Base-by-base conservation (phyloP, 2,888 invertebrate species). In the Sialis fuliginosa region DNA sequence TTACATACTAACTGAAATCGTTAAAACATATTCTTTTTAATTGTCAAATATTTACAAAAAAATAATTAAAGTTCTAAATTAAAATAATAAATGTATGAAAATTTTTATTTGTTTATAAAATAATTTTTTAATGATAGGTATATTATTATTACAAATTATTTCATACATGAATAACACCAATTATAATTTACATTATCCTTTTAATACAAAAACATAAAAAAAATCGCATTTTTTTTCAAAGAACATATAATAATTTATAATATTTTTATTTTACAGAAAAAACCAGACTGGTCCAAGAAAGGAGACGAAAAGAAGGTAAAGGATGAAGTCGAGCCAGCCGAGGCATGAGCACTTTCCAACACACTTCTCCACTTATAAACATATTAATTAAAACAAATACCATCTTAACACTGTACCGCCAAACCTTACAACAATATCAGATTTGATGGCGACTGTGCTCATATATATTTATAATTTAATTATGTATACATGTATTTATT, bases 281-380 rank as follows among this genome's bases (percentile, higher is more conserved):
- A 90, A 71, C 88, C 89, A 61, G 90, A 90, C 74, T 90, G 89
- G 89, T 88, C 89, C 67, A 90, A 90, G 79, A 87, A 87, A 66
- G 85, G 84, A 63, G 87, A 88, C 61, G 78, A 80, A 69, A 75
- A 77, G 73, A 86, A 87, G 81, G 79, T 77, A 73, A 83, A 83
- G 75, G 85, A 82, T 73, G 87, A 82, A 69, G 81, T 80, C 69
- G 79, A 77, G 68, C 77, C 76, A 66, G 79, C 79, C 68, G 86
- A 87, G 73, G 86, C 85, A 80, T 86, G 81, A 84, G 7, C 8
- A 37, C 12, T 5, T 37, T 37, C 12, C 12, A 37, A 37, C 12
- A 8, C 12, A 37, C 7, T 10, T 12, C 37, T 10, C 37, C 37
- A 37, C n/a, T 8, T 7, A 1, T 37, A n/a, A 37, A 7, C 37